Base-by-base conservation (phyloP, 1,140 invertebrate species). In the Agrypnia vestita region DNA sequence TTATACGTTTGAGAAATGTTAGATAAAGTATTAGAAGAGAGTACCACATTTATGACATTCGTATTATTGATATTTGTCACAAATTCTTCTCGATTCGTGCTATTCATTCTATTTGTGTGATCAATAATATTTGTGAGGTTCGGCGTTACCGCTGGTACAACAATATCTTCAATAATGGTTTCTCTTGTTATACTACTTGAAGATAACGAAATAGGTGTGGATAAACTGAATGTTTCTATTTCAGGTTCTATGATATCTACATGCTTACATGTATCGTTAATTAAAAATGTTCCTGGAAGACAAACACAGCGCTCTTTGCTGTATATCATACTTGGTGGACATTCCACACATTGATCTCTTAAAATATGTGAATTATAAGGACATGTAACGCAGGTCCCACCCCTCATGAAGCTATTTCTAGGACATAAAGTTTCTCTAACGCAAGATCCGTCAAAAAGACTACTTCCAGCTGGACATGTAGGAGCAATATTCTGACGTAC, bases 61-160 rank as follows among this genome's bases (percentile, higher is more conserved):
- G 69, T 49, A 10, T 21, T 21, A 21, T 72, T 72, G 9, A 51
- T 13, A 55, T 72, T 72, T 12, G 69, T 72, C 19, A 51, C 9
- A 53, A 74, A 17, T 13, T 74, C 56, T 43, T 43, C 53, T n/a
- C n/a, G n/a, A 21, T 74, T 74, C 11, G 49, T 56, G 12, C 17
- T 55, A 12, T 55, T 74, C 10, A 56, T 51, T 11, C 55, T 15
- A 21, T 74, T 74, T 1, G 71, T 74, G 6, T 55, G 55, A 12
- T 74, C 56, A 11, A 74, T 56, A 9, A 43, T 43, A 74, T 74
- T 74, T 3, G 19, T 74, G 25, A 55, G 11, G 15, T 74, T 35
- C 0, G 35, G 8, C n/a, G 64, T 51, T 17, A 46, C 0, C 1
- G n/a, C 21, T 6, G 9, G 46, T 11, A 1, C 4, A 61, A 19